These are phyloP conservation scores for Micrastur ruficollis DNA, from an alignment of 2,797 vertebrate species.

Conservation along the genomic window DNA sequence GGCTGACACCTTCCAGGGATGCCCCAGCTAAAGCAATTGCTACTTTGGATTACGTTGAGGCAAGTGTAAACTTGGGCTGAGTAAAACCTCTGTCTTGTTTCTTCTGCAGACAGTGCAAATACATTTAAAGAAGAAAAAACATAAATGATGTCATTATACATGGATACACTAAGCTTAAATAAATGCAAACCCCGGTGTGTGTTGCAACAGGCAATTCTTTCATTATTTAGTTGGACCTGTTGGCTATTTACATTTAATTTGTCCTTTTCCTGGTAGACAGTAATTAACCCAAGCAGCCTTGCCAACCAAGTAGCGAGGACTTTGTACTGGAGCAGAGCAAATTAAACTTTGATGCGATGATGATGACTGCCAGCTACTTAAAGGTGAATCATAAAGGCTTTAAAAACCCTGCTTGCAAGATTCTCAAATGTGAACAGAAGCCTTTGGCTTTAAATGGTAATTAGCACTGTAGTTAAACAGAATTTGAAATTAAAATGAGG, in stretches of 20 bases:
- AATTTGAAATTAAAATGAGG: conserved; percentile 8
- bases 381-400: conserved; percentile 39
- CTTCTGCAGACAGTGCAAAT: background rate
- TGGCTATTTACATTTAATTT: conserved; percentile 32
- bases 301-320: background rate
- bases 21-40: background rate
- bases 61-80: background rate
- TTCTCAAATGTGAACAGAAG: background rate
- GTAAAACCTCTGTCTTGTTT: background rate
- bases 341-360: background rate
- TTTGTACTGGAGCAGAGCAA: conserved; percentile 6
- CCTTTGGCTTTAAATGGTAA: conserved; percentile 28
- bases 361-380: conserved; percentile 27
- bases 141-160: background rate
- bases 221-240: background rate
- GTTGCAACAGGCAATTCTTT: background rate
- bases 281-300: conserved; percentile 34
- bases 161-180: background rate
- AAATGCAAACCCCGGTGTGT: background rate
- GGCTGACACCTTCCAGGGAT: background rate
- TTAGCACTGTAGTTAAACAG: background rate
- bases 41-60: fast-evolving
- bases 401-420: background rate
- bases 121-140: background rate
- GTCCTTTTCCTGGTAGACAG: background rate